Evolutionary conservation across 1,140 invertebrate genomes (phyloP).

Genomic region (Bombus ignitus): DNA sequence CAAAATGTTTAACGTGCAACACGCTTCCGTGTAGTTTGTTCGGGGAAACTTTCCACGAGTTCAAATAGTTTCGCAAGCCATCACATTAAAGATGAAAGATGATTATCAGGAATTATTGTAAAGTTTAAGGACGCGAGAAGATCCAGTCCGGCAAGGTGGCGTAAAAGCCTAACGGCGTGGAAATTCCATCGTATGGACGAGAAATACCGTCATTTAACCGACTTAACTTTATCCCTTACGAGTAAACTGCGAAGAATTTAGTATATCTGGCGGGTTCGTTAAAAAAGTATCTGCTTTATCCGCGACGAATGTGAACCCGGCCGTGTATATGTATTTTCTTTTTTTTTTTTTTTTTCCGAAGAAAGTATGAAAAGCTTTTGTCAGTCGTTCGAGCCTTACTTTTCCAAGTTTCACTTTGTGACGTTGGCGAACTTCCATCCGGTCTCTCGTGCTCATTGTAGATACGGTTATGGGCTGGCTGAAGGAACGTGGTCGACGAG

Average conservation of each 20-base stretch:
- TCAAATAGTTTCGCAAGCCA: not conserved
- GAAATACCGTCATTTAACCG: not conserved
- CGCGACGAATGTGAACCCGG: not conserved
- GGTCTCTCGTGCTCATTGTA: conserved; percentile 12
- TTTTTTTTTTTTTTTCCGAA: not conserved
- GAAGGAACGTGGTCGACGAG: conserved; percentile 10
- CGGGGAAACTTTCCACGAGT: too few relatives aligned
- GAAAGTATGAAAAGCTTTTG: conserved; percentile 22
- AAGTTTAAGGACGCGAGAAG: too few relatives aligned
- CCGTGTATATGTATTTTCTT: not conserved
- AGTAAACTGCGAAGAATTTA: not conserved
- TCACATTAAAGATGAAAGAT: not conserved
- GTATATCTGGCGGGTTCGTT: not conserved
- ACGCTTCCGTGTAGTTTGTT: too few relatives aligned
- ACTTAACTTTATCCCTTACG: not conserved
- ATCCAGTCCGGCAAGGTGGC: too few relatives aligned
- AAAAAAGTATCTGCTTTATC: not conserved
- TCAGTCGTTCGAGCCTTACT: conserved; percentile 9
- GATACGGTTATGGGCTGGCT: not conserved
- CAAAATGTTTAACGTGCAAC: too few relatives aligned
- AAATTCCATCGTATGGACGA: not conserved
- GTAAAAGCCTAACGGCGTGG: too few relatives aligned
- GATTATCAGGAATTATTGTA: not conserved
- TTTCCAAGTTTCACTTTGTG: conserved; percentile 35
- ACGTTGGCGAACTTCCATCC: conserved; percentile 5